Evolutionary conservation across 2,888 invertebrate genomes (phyloP).

Genomic region (Pandemis corylana): DNA sequence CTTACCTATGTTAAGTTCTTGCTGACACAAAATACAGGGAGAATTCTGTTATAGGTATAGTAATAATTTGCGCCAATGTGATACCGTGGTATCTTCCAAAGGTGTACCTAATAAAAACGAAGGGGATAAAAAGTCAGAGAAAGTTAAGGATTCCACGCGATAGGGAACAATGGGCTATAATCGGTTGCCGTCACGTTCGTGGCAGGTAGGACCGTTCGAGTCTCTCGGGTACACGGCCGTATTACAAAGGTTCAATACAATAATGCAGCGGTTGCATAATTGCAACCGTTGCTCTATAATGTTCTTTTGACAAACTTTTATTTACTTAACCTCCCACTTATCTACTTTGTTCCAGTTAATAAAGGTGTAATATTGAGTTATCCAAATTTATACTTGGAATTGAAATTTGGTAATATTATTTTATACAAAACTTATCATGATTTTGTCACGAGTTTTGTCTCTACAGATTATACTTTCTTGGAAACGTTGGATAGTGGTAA

Average conservation of each 20-base stretch:
- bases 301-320: background rate
- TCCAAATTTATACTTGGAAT: too few species aligned
- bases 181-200: constrained; percentile 71
- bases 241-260: background rate
- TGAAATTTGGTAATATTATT: background rate
- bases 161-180: constrained; percentile 70
- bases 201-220: constrained; percentile 46
- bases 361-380: background rate
- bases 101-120: background rate
- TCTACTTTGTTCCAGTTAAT: background rate
- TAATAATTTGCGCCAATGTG: constrained; percentile 6
- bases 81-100: background rate
- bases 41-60: background rate
- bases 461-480: too few species aligned
- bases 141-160: constrained; percentile 58
- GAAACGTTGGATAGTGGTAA: too few species aligned
- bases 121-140: constrained; percentile 53
- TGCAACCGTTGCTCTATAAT: too few species aligned
- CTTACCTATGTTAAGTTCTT: too few species aligned
- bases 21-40: background rate
- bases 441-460: too few species aligned
- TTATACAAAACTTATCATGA: too few species aligned
- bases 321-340: background rate
- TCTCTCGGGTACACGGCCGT: background rate
- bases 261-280: constrained; percentile 4